phyloP scores from a whole-genome alignment of 2,888 invertebrate species.

The Ischnura elegans region DNA sequence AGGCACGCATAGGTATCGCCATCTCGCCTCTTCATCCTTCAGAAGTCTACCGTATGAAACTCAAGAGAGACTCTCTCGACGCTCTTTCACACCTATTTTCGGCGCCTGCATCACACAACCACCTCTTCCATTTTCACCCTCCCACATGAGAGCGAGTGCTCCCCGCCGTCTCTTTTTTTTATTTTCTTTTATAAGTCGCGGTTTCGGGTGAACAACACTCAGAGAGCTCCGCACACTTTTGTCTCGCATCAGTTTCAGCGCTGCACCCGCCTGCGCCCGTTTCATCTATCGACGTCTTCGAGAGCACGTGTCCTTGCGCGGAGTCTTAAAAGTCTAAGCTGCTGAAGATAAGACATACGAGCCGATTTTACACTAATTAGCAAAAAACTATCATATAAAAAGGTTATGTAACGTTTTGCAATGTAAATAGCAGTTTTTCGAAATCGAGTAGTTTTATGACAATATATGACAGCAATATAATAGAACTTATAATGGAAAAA shows the following conservation, averaged over 20 bases:
- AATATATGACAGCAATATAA: too few relatives aligned
- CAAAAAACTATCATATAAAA: too few relatives aligned
- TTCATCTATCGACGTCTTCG: neutral
- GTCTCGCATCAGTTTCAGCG: conserved; percentile 3
- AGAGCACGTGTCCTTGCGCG: too few relatives aligned
- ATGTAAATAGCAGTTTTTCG: too few relatives aligned
- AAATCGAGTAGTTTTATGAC: too few relatives aligned
- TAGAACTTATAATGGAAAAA: too few relatives aligned
- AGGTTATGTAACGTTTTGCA: too few relatives aligned
- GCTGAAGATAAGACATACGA: too few relatives aligned
- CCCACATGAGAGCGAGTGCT: neutral
- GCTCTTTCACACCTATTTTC: neutral
- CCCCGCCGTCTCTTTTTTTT: neutral
- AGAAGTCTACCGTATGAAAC: neutral
- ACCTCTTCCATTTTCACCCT: neutral
- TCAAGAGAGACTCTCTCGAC: neutral
- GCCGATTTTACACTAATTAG: too few relatives aligned
- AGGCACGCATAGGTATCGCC: neutral
- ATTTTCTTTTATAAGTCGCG: too few relatives aligned
- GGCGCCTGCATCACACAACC: neutral
- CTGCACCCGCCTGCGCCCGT: neutral
- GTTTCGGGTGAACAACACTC: conserved; percentile 31
- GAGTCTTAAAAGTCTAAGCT: too few relatives aligned
- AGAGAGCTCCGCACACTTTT: neutral
- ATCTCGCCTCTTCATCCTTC: neutral